Evolutionary conservation across 2,888 invertebrate species (phyloP), one percentile per base, ranked within the genome.

Genomic region (Lithosia quadra): DNA sequence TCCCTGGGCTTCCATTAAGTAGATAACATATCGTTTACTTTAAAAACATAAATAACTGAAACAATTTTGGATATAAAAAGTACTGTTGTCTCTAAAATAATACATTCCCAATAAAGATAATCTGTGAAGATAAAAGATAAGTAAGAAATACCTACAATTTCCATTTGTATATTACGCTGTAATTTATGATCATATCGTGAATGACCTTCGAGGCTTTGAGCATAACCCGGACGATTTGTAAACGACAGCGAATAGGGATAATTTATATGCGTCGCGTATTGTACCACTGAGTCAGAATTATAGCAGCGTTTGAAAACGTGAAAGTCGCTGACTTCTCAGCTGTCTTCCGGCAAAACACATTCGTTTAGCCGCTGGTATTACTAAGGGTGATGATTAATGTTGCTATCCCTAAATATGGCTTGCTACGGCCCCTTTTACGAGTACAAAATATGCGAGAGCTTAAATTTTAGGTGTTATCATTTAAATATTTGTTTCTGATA

Each of bases 301-400:
- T 75, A 76, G 77, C 75, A 80, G 79, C 75, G 77, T 81, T 84
- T 75, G 79, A 80, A 82, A 85, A 85, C 83, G 87, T 86, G 84
- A 89, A 90, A 91, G 88, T 87, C 81, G 84, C 82, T 89, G 88
- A 88, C 88, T 91, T 91, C 87, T 86, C 83, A 84, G 84, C 86
- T 84, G 83, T 77, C 73, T 82, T 88, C 89, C 84, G 88, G 84
- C 89, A 89, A 89, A 91, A 90, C 90, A 92, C 91, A 91, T 92
- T 91, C 90, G 90, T 91, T 90, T 88, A 86, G 86, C 89, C 88
- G 86, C 83, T 79, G 86, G 89, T 88, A 87, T 91, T 91, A 89
- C 83, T 91, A 89, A 83, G 90, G 90, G 88, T 81, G 88, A 91
- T 94, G 94, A 94, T 93, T 92, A 92, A 94, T 94, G 92, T 89